A percentile compares a stretch with the other conserved stretches of the same genome.
Conservation (phyloP, 2,797 vertebrate genomes). For the Pseudopleuronectes americanus region DNA sequence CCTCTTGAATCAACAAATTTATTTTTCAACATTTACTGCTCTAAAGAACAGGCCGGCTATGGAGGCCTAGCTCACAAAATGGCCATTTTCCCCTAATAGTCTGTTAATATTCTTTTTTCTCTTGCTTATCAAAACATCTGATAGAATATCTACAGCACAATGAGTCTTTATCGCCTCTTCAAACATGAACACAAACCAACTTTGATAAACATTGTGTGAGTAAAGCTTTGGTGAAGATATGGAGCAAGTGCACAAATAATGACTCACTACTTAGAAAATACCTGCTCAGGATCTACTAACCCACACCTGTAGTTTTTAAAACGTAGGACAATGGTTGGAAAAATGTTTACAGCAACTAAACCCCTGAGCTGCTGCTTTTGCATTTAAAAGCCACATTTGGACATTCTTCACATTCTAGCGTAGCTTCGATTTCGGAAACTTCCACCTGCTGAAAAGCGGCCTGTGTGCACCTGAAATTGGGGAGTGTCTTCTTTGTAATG, state of each 20-base stretch:
- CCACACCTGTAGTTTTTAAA: neutral
- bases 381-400: neutral
- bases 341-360: neutral
- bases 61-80: too few relatives aligned
- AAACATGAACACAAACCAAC: slow-evolving; percentile 55
- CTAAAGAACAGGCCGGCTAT: too few relatives aligned
- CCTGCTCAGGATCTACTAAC: neutral
- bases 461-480: slow-evolving; percentile 36
- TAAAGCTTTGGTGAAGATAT: slow-evolving; percentile 49
- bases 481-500: slow-evolving; percentile 61
- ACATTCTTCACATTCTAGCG: slow-evolving; percentile 10
- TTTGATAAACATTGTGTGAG: slow-evolving; percentile 52
- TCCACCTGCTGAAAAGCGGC: slow-evolving; percentile 55
- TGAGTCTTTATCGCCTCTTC: slow-evolving; percentile 55
- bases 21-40: neutral
- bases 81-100: too few relatives aligned
- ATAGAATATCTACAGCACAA: slow-evolving; percentile 49
- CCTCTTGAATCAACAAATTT: neutral
- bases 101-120: neutral
- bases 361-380: too few relatives aligned
- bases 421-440: neutral
- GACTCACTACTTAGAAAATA: slow-evolving; percentile 14
- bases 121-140: slow-evolving; percentile 51
- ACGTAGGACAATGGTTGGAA: too few relatives aligned
- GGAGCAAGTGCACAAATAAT: slow-evolving; percentile 35